Percentiles rank a stretch among this genome's conserved stretches.
These are phyloP conservation scores for Phycodurus eques DNA, from an alignment of 2,113 vertebrate species.

Conservation along the genomic window DNA sequence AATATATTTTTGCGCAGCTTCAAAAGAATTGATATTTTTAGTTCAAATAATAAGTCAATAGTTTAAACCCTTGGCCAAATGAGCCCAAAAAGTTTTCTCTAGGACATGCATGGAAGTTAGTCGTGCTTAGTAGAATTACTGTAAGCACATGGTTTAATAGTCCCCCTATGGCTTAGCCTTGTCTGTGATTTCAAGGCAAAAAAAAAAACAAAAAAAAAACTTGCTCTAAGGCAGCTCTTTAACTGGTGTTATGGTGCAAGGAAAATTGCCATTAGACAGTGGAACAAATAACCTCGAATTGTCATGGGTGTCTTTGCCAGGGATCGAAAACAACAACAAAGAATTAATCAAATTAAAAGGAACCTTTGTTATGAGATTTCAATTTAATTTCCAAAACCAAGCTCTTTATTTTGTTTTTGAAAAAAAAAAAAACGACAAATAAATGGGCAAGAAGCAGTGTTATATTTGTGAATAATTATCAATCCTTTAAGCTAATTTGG, in stretches of 20 bases:
- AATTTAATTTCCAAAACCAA: slow-evolving; percentile 82
- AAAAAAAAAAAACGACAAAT: slow-evolving; percentile 62
- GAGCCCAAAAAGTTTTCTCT: slow-evolving; percentile 34
- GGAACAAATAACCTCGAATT: slow-evolving; percentile 82
- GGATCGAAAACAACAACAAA: slow-evolving; percentile 80
- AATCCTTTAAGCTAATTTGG: slow-evolving; percentile 85
- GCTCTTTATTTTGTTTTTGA: slow-evolving; percentile 75
- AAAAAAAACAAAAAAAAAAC: slow-evolving; percentile 53
- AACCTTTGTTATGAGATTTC: slow-evolving; percentile 81
- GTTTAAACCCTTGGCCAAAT: not conserved
- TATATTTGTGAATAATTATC: slow-evolving; percentile 82
- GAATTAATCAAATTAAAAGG: slow-evolving; percentile 85
- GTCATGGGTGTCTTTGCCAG: slow-evolving; percentile 74
- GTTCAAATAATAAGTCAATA: not conserved
- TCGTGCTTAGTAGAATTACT: slow-evolving; percentile 58
- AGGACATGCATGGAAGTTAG: slow-evolving; percentile 36
- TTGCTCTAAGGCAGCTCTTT: slow-evolving; percentile 77
- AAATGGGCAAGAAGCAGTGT: slow-evolving; percentile 78
- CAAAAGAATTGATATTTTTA: slow-evolving; percentile 10
- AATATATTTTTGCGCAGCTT: slow-evolving; percentile 1
- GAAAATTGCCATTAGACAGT: slow-evolving; percentile 83
- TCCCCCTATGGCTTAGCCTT: slow-evolving; percentile 73
- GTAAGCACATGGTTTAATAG: slow-evolving; percentile 68
- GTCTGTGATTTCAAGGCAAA: slow-evolving; percentile 70
- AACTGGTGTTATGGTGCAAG: slow-evolving; percentile 78